Base-by-base conservation (phyloP, 2,113 vertebrate genomes). In the Bungarus multicinctus region DNA sequence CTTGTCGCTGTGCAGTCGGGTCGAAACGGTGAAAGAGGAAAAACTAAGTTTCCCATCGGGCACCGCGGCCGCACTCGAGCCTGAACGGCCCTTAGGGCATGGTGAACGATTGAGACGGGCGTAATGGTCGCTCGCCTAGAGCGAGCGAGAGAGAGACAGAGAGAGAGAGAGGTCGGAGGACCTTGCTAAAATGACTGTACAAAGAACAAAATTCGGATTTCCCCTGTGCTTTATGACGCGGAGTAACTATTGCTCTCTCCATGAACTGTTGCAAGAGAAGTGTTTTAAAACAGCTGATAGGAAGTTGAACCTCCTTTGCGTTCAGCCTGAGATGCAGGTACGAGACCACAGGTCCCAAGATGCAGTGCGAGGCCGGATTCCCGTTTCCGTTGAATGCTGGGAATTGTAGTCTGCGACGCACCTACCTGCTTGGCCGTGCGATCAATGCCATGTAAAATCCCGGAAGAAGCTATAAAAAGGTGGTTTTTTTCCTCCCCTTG, bases 91-190 rank as follows among this genome's bases (percentile, higher is more conserved):
- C 74, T 90, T 34, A 50, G 92, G 45, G 45, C 92, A 60, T 64
- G n/a, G 92, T 52, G 92, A 88, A 55, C 74, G 54, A 53, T 30
- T 90, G 92, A 93, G 55, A 25, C 74, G 55, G 27, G 30, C 58
- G 81, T 60, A 92, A 92, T 85, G 88, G 92, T 85, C 6, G 69
- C 34, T 86, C 54, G 53, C 92, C 1, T 16, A 30, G 1, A n/a
- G n/a, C n/a, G n/a, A n/a, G n/a, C n/a, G n/a, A n/a, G n/a, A n/a
- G 88, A n/a, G 30, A 54, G 34, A 16, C 4, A 47, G 34, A 45
- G 57, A 85, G 53, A 2, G 27, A 10, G 4, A 34, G 39, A 47
- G 47, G 86, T 43, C 23, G 18, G 5, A 18, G 52, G 34, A 12
- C 54, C 8, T 54, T 45, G 23, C 34, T 8, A 4, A 30, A 10